These are phyloP conservation scores for Rugalucina vietnamica DNA, from an alignment of 2,888 invertebrate species.

Conservation along the genomic window DNA sequence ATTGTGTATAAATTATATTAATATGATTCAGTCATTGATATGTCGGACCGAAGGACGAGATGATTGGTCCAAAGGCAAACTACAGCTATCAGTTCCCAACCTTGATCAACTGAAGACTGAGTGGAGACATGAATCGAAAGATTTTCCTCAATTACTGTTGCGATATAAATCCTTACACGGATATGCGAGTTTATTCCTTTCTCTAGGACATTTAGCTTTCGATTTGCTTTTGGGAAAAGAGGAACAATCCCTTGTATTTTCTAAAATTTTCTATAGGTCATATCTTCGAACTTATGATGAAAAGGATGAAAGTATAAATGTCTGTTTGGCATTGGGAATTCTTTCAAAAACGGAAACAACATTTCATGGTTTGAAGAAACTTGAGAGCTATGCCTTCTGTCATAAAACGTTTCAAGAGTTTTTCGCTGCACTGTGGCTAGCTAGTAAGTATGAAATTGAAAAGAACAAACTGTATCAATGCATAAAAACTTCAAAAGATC, in stretches of 20 bases:
- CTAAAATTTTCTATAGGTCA: neutral
- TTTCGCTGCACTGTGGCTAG: neutral
- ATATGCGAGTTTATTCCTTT: neutral
- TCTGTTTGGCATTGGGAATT: neutral
- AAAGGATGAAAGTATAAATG: neutral
- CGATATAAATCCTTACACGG: neutral
- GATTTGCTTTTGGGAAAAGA: neutral
- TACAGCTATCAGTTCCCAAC: neutral
- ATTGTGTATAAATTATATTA: neutral
- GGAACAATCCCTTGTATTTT: neutral
- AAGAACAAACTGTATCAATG: neutral
- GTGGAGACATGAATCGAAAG: neutral
- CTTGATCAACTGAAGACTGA: neutral
- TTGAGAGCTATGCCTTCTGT: neutral
- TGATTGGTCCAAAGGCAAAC: neutral
- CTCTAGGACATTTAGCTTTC: neutral
- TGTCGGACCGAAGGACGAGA: neutral
- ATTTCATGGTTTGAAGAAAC: neutral
- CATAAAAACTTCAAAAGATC: neutral
- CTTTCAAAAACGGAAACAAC: neutral
- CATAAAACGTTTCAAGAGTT: neutral
- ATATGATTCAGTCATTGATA: neutral
- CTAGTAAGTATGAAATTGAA: neutral
- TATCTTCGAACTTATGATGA: neutral
- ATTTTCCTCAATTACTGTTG: neutral